Evolutionary conservation across 2,113 vertebrate species (phyloP).

Genomic region (Paracanthobrama guichenoti): DNA sequence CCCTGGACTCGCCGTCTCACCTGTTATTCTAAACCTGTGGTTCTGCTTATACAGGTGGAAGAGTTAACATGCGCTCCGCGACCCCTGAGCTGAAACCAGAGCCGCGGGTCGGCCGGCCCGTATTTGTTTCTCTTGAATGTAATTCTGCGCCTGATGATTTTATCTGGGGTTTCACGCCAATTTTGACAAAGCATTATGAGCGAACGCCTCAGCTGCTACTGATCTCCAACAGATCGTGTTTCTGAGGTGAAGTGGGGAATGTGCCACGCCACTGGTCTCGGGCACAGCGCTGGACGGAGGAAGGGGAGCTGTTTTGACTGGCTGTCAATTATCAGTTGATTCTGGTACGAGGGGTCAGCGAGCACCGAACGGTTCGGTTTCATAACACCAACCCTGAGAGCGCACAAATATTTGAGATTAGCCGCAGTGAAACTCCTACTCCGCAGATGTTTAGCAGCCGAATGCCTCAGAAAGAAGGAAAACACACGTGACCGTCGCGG

Average conservation of each 20-base stretch:
- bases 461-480: constrained; percentile 60
- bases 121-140: constrained; percentile 68
- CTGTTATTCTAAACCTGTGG: constrained; percentile 56
- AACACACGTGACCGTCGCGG: constrained; percentile 52
- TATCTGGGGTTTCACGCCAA: constrained; percentile 75
- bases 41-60: constrained; percentile 70
- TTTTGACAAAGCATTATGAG: constrained; percentile 69
- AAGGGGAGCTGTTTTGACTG: constrained; percentile 78
- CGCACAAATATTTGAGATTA: constrained; percentile 70
- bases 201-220: constrained; percentile 78
- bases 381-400: constrained; percentile 71
- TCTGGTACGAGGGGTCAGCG: constrained; percentile 69
- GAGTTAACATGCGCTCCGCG: neutral
- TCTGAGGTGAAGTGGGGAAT: constrained; percentile 68
- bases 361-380: constrained; percentile 66
- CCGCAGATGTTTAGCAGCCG: constrained; percentile 64
- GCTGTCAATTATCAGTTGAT: constrained; percentile 78
- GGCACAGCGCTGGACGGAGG: constrained; percentile 48
- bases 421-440: constrained; percentile 64
- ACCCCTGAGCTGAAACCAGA: constrained; percentile 70
- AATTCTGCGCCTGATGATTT: constrained; percentile 68
- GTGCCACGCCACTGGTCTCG: constrained; percentile 63
- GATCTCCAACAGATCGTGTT: constrained; percentile 75
- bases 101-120: constrained; percentile 58
- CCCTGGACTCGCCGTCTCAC: neutral